Evolutionary conservation across 1,140 invertebrate genomes (phyloP).

Genomic region (Drosophila kepulauana): DNA sequence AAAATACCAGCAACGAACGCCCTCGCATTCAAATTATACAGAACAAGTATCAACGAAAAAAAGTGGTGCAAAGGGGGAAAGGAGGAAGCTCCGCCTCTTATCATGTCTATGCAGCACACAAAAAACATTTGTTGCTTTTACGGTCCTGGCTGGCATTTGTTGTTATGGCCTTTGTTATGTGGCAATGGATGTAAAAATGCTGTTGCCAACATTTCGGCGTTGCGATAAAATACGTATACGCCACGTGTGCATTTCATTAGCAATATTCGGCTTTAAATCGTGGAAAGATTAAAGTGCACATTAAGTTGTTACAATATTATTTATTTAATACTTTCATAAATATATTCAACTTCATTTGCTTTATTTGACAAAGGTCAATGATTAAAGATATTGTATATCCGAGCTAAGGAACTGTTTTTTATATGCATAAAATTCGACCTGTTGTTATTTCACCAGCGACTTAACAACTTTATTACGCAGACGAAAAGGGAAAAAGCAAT

Average conservation of each 20-base stretch:
- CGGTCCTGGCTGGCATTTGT: slow-evolving; percentile 3
- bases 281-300: too few relatives aligned
- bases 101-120: slow-evolving; percentile 31
- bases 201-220: slow-evolving; percentile 29
- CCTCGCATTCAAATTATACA: slow-evolving; percentile 24
- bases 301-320: too few relatives aligned
- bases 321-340: background rate
- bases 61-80: background rate
- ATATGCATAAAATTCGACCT: slow-evolving; percentile 20
- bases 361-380: slow-evolving; percentile 13
- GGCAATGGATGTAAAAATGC: slow-evolving; percentile 6
- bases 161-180: slow-evolving; percentile 31
- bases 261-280: background rate
- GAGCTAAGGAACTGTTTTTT: background rate
- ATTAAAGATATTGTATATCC: background rate
- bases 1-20: slow-evolving; percentile 51
- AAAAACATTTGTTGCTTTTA: slow-evolving; percentile 44
- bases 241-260: slow-evolving; percentile 4
- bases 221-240: background rate
- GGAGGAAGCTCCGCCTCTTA: slow-evolving; percentile 7
- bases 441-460: slow-evolving; percentile 13
- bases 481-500: slow-evolving; percentile 12
- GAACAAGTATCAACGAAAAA: background rate
- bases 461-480: slow-evolving; percentile 36
- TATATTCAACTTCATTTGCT: background rate